Percentiles rank a stretch among this genome's conserved stretches.
Evolutionary conservation across 1,140 invertebrate genomes (phyloP).

Genomic region (Portunus trituberculatus): DNA sequence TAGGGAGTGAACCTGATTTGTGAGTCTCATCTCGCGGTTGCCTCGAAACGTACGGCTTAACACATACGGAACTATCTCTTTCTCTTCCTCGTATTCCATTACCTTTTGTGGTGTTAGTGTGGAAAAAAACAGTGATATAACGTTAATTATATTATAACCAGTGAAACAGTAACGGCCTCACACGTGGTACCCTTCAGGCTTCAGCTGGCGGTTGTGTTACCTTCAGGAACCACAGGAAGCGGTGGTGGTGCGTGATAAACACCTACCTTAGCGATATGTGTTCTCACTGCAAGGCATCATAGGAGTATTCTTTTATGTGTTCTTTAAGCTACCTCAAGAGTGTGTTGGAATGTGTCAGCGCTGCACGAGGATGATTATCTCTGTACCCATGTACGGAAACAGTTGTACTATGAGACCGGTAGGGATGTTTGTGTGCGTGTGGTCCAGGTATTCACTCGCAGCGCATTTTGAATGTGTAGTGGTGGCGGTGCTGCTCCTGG

Average conservation of each 20-base stretch:
- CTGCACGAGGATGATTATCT: too few relatives aligned
- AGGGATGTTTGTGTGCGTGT: too few relatives aligned
- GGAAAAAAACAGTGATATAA: not conserved
- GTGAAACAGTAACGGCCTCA: not conserved
- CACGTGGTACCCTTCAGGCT: not conserved
- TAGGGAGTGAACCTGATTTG: not conserved
- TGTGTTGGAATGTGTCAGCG: too few relatives aligned
- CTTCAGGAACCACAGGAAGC: not conserved
- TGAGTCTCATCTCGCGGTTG: not conserved
- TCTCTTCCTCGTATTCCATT: not conserved
- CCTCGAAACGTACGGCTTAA: not conserved
- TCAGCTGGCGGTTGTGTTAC: not conserved
- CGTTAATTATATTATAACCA: not conserved
- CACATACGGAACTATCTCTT: not conserved
- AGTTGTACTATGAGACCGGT: too few relatives aligned
- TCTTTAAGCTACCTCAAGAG: too few relatives aligned
- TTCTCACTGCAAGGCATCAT: too few relatives aligned
- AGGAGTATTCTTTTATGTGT: too few relatives aligned
- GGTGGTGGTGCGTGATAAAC: not conserved
- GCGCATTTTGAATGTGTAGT: too few relatives aligned
- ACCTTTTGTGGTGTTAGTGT: not conserved
- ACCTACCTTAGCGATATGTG: not conserved
- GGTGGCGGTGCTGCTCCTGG: too few relatives aligned
- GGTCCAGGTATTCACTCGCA: too few relatives aligned
- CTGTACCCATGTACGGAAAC: too few relatives aligned